Evolutionary conservation across 2,888 invertebrate species (phyloP).

Genomic region (Ferrisia virgata): DNA sequence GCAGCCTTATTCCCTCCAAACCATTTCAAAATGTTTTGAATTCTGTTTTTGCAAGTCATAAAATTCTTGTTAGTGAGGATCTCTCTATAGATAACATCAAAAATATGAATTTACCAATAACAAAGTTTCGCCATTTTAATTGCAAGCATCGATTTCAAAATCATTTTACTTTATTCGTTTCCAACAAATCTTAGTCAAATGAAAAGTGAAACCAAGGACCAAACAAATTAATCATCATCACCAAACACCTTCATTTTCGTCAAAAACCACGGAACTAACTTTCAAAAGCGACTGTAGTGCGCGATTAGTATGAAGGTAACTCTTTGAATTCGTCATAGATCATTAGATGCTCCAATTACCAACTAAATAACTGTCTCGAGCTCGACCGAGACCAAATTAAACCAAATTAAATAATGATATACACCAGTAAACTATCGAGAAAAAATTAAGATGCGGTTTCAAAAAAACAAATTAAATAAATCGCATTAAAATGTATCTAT

Average conservation of each 20-base stretch:
- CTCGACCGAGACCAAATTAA: neutral
- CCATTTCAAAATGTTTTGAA: too few relatives aligned
- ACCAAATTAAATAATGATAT: neutral
- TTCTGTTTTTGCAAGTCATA: too few relatives aligned
- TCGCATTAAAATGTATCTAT: too few relatives aligned
- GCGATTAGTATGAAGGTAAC: neutral
- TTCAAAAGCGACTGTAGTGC: neutral
- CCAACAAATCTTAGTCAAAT: neutral
- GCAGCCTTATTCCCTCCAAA: too few relatives aligned
- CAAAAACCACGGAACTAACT: neutral
- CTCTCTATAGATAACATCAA: too few relatives aligned
- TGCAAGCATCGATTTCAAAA: neutral
- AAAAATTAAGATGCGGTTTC: too few relatives aligned
- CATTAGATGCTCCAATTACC: neutral
- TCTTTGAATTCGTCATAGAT: neutral
- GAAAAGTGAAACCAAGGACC: neutral
- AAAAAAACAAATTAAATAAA: too few relatives aligned
- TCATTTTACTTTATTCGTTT: neutral
- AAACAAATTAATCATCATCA: neutral
- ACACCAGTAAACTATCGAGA: neutral
- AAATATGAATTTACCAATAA: neutral
- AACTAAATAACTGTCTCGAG: neutral
- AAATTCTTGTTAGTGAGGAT: too few relatives aligned
- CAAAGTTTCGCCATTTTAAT: neutral
- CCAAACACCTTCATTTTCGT: neutral